Evolutionary conservation across 2,113 vertebrate species (phyloP), one percentile per base, ranked within the genome.

Genomic region (Equus przewalskii): DNA sequence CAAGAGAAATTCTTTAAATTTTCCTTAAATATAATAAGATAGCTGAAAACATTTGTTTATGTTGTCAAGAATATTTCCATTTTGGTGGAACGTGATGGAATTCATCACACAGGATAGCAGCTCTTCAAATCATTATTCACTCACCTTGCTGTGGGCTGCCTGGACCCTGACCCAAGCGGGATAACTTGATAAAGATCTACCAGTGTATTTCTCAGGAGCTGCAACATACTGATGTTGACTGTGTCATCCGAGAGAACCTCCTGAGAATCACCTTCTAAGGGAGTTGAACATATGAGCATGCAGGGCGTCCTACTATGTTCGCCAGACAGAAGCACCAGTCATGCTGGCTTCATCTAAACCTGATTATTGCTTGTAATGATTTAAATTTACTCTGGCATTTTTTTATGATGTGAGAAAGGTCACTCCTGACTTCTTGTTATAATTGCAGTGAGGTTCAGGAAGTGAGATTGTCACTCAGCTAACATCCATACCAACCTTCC

Each of bases 1-100:
- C 49, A 51, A 89, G 95, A 97, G 94, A 96, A 97, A 94, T 76
- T 97, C 21, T 91, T 86, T 65, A 83, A 67, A 24, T 82, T 67
- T 75, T 58, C 30, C 69, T 76, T 67, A 76, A 76, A 93, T 83
- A 76, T 1, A 6, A 36, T 54, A 62, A 75, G n/a, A 33, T 24
- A 73, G 91, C 60, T 16, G 84, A 96, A 96, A 97, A 70, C 92
- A 97, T 92, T 56, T 93, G 69, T 76, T 70, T 51, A 87, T 41
- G 0, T 80, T 64, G 67, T 96, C 83, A 92, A 75, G 91, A 97
- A 81, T 67, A 0, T 92, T 54, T 90, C 7, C 64, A 62, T 9
- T 89, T 93, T 90, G 87, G 5, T 86, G 91, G 78, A 96, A 49
- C 6, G 7, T 65, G 36, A 54, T 83, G 28, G 54, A 76, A 90